Conservation (phyloP, 2,113 vertebrate genomes). For the Gopherus evgoodei region DNA sequence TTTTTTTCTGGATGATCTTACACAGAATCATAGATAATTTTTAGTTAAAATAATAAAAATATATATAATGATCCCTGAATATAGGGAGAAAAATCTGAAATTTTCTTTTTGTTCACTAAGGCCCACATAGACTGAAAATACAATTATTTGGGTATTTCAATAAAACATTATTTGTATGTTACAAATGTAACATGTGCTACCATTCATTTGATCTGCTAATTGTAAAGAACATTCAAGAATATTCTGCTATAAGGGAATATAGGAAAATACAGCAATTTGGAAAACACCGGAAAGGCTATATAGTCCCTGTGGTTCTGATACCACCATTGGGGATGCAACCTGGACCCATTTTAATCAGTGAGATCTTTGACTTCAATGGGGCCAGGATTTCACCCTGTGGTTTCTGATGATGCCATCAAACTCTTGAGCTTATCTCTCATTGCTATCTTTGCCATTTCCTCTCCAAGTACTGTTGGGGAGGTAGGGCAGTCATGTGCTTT, state of each 20-base stretch:
- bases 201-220: too few species aligned
- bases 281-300: neutral
- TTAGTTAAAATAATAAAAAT: too few species aligned
- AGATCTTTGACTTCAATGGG: neutral
- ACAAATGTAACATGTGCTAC: too few species aligned
- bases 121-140: too few species aligned
- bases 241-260: neutral
- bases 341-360: neutral
- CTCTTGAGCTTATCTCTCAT: neutral
- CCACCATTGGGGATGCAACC: neutral
- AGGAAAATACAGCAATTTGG: neutral
- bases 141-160: too few species aligned
- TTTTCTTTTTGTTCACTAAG: too few species aligned
- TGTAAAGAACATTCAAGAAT: neutral
- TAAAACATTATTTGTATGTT: too few species aligned
- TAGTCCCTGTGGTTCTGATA: neutral
- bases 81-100: too few species aligned
- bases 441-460: neutral
- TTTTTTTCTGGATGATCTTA: too few species aligned
- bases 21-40: too few species aligned
- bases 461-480: neutral
- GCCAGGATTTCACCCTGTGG: neutral
- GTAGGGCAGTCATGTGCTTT: neutral
- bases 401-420: neutral
- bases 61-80: too few species aligned